Conservation (phyloP, 2,113 vertebrate genomes). For the Bostrychus sinensis region DNA sequence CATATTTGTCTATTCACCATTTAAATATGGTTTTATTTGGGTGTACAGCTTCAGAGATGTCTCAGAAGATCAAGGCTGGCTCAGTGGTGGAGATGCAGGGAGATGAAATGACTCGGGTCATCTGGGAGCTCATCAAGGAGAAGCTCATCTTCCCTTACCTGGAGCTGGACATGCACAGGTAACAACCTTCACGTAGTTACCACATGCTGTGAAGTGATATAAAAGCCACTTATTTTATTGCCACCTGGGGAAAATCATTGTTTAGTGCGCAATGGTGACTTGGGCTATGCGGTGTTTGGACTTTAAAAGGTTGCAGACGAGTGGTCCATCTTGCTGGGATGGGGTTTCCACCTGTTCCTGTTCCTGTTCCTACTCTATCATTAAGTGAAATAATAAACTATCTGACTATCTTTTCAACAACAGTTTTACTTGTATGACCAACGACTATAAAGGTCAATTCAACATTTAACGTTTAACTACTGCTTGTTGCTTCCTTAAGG, state of each 20-base stretch:
- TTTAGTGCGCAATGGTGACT: neutral
- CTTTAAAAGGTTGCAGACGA: neutral
- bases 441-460: no score
- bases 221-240: no score
- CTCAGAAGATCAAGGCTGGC: slow-evolving; percentile 90
- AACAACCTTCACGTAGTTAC: slow-evolving; percentile 24
- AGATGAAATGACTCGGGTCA: slow-evolving; percentile 97
- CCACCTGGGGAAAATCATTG: neutral
- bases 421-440: no score
- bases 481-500: no score
- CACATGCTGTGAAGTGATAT: neutral
- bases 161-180: slow-evolving; percentile 96
- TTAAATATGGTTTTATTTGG: slow-evolving; percentile 20
- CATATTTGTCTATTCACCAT: neutral
- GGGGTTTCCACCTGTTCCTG: slow-evolving; percentile 29
- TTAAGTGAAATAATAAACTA: no score
- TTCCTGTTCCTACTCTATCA: no score
- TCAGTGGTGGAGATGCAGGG: slow-evolving; percentile 98
- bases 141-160: slow-evolving; percentile 96
- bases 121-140: slow-evolving; percentile 98
- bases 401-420: no score
- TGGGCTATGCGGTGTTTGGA: neutral
- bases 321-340: neutral
- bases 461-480: no score
- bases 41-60: slow-evolving; percentile 85